These are phyloP conservation scores for Vespertilio murinus DNA, from an alignment of 2,797 vertebrate genomes.

Conservation along the genomic window DNA sequence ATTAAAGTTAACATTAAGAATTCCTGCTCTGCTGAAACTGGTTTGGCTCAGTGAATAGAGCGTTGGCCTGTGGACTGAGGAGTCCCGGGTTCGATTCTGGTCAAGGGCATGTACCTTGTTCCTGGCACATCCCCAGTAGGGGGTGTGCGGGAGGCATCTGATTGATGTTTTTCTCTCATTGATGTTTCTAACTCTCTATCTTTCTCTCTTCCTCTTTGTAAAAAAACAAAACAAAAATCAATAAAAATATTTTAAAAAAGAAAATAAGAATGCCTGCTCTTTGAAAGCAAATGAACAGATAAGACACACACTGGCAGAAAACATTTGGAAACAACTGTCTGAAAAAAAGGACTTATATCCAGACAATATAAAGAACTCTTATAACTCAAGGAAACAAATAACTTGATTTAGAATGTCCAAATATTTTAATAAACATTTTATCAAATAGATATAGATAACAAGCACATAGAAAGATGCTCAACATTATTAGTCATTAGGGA, in stretches of 20 bases:
- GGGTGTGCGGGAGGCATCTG: no score
- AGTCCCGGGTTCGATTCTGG: no score
- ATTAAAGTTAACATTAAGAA: conserved; percentile 7
- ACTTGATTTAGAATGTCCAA: neutral
- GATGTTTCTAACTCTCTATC: no score
- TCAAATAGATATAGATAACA: neutral
- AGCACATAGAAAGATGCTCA: neutral
- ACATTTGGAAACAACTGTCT: neutral
- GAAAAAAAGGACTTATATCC: neutral
- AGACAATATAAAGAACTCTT: neutral
- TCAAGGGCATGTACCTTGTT: no score
- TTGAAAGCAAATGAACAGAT: conserved; percentile 3
- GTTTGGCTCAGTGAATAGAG: no score
- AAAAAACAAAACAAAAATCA: no score
- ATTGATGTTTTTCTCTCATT: no score
- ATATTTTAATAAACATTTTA: conserved; percentile 6
- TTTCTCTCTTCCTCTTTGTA: no score
- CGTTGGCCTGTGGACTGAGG: no score
- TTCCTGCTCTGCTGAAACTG: neutral
- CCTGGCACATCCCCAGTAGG: no score
- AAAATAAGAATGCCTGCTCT: neutral
- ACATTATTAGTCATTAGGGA: neutral
- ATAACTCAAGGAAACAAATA: neutral
- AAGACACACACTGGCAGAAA: neutral
- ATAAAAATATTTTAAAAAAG: no score